A percentile compares a stretch with the other conserved stretches of the same genome.
phyloP scores from a whole-genome alignment of 2,888 invertebrate species.

The Nephrocerus scutellatus region DNA sequence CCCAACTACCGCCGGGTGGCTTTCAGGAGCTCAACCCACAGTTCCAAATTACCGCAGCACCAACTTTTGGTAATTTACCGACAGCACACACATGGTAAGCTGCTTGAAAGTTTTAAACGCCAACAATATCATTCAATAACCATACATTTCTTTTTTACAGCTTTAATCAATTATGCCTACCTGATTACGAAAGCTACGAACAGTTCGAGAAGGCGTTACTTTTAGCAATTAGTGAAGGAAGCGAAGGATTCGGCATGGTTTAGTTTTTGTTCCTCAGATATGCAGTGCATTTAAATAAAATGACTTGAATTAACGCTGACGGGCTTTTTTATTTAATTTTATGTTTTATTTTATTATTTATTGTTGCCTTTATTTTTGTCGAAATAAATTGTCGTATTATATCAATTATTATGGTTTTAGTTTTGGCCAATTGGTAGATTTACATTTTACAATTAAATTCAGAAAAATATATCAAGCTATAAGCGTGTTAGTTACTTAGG shows the following conservation, averaged over 20 bases:
- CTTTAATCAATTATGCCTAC: constrained; percentile 92
- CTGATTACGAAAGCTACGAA: constrained; percentile 90
- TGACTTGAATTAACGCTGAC: neutral
- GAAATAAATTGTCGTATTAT: neutral
- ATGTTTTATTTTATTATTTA: neutral
- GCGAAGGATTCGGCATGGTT: constrained; percentile 78
- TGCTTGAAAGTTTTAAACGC: neutral
- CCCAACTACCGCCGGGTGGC: constrained; percentile 85
- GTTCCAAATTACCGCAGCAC: constrained; percentile 86
- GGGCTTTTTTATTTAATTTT: neutral
- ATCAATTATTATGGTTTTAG: no score
- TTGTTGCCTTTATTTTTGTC: neutral
- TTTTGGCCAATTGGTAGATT: neutral
- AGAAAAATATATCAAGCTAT: no score
- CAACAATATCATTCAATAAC: neutral
- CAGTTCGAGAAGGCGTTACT: constrained; percentile 85
- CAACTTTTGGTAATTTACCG: constrained; percentile 82
- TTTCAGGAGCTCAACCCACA: constrained; percentile 84
- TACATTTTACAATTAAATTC: neutral
- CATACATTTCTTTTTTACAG: constrained; percentile 49
- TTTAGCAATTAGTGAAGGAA: constrained; percentile 90
- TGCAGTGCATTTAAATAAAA: no score
- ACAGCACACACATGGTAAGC: constrained; percentile 88
- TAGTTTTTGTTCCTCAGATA: constrained; percentile 28
- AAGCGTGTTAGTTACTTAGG: no score